Conservation (phyloP, 2,797 vertebrate species). For the Lepus townsendii region DNA sequence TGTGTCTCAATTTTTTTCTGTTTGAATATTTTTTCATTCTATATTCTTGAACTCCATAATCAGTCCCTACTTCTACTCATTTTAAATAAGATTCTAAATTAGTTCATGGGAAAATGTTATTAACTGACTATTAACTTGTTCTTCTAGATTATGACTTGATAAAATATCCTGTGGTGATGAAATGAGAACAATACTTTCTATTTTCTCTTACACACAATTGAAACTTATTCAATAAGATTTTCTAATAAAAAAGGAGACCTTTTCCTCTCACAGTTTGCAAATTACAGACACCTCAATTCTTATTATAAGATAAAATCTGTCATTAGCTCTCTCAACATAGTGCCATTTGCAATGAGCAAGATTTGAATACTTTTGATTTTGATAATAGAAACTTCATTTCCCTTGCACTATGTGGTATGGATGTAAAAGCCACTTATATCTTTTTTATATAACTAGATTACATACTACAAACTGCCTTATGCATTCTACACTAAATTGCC, state of each 20-base stretch:
- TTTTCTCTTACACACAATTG: constrained; percentile 29
- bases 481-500: not conserved
- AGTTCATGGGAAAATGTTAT: constrained; percentile 36
- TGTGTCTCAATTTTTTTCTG: not conserved
- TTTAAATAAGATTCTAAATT: constrained; percentile 65
- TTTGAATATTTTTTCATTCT: not conserved
- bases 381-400: not conserved
- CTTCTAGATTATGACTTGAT: constrained; percentile 45
- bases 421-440: not conserved
- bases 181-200: constrained; percentile 31
- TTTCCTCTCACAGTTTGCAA: not conserved
- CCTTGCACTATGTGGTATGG: not conserved
- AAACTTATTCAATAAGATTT: constrained; percentile 51
- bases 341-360: constrained; percentile 14
- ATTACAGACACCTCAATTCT: constrained; percentile 48
- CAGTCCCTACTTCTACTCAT: constrained; percentile 49
- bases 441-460: not conserved
- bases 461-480: not conserved
- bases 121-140: constrained; percentile 60
- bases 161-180: constrained; percentile 53
- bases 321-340: constrained; percentile 5
- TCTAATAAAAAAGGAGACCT: constrained; percentile 49
- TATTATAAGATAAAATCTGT: constrained; percentile 56
- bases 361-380: constrained; percentile 49
- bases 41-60: not conserved